Conservation (phyloP, 2,888 invertebrate species). For the Drosophila paracracens region DNA sequence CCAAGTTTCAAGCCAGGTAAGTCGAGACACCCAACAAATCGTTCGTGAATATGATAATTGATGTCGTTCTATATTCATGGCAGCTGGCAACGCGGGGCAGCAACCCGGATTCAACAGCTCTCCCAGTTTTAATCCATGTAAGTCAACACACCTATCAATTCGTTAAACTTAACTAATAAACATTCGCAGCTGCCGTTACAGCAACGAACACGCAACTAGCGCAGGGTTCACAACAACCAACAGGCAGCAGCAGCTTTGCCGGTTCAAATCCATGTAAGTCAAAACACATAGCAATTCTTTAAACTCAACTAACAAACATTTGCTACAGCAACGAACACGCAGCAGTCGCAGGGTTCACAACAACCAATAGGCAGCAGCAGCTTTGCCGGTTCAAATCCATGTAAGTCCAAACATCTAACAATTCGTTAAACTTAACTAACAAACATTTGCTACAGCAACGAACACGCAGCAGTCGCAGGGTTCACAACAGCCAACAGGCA, state of each 20-base stretch:
- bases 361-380: conserved; percentile 1
- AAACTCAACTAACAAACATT: neutral
- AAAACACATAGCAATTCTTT: neutral
- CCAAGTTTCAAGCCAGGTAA: neutral
- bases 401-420: neutral
- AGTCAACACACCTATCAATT: neutral
- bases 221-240: neutral
- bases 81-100: conserved; percentile 9
- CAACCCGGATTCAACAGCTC: neutral
- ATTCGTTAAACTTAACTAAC: neutral
- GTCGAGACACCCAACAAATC: neutral
- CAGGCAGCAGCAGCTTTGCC: neutral
- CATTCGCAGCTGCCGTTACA: neutral
- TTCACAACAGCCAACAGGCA: neutral
- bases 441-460: neutral
- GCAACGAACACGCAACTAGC: neutral
- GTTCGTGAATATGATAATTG: neutral
- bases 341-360: neutral
- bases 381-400: neutral
- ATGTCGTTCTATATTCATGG: neutral
- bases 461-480: neutral
- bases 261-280: conserved; percentile 9
- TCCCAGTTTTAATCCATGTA: neutral
- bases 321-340: neutral
- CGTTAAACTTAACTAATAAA: neutral